phyloP scores from a whole-genome alignment of 2,888 invertebrate species.

The Hyposoter dolosus region DNA sequence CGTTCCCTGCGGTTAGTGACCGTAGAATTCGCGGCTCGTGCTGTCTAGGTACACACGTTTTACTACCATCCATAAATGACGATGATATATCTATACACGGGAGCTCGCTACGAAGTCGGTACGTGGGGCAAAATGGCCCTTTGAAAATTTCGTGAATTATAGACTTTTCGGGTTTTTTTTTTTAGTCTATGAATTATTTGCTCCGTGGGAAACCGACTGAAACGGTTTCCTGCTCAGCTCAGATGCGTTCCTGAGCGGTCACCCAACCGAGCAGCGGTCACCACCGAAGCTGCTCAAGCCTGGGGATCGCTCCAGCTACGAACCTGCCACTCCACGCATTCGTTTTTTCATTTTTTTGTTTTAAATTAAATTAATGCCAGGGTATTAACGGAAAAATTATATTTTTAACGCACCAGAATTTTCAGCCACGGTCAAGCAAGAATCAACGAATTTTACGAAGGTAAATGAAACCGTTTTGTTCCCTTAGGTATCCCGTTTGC shows the following conservation, averaged over 20 bases:
- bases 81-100: not conserved
- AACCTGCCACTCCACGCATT: too few species aligned
- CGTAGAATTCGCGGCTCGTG: constrained; percentile 18
- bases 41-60: constrained; percentile 38
- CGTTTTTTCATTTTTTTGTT: too few species aligned
- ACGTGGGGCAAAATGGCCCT: not conserved
- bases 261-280: too few species aligned
- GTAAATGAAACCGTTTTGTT: not conserved
- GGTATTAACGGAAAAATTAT: not conserved
- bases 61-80: constrained; percentile 57
- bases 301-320: too few species aligned
- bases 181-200: not conserved
- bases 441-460: not conserved
- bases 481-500: not conserved
- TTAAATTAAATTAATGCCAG: too few species aligned
- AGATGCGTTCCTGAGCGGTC: too few species aligned
- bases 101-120: not conserved
- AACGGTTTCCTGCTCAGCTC: too few species aligned
- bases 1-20: constrained; percentile 21
- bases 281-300: too few species aligned
- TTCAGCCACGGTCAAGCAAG: not conserved
- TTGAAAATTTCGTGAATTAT: not conserved
- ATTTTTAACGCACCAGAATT: not conserved
- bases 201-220: not conserved
- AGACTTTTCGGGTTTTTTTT: not conserved